Evolutionary conservation across 1,140 invertebrate species (phyloP).

Genomic region (Oryctes rhinoceros): DNA sequence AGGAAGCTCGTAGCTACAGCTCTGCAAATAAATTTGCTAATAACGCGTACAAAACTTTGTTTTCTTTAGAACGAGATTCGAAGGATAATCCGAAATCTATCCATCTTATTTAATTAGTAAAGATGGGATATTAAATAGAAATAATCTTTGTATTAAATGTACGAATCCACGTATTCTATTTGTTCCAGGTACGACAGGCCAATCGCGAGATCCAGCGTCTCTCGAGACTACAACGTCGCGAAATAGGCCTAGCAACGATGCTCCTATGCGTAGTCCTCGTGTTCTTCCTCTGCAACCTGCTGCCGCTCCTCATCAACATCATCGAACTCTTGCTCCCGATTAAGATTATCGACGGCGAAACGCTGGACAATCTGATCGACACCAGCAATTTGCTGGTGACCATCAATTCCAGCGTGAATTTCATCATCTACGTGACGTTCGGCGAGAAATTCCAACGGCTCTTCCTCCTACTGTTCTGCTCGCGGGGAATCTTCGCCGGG

Average conservation of each 20-base stretch:
- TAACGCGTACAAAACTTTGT: too few relatives aligned
- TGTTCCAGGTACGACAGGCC: slow-evolving; percentile 78
- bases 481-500: slow-evolving; percentile 64
- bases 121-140: too few relatives aligned
- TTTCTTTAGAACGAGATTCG: too few relatives aligned
- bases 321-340: slow-evolving; percentile 75
- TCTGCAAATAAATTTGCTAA: too few relatives aligned
- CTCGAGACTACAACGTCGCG: slow-evolving; percentile 81
- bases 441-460: slow-evolving; percentile 95
- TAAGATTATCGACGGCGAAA: slow-evolving; percentile 62
- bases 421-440: slow-evolving; percentile 96
- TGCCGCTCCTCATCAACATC: slow-evolving; percentile 89
- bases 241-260: slow-evolving; percentile 93
- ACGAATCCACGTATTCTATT: background rate
- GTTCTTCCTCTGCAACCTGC: slow-evolving; percentile 93
- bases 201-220: slow-evolving; percentile 83
- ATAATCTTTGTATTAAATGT: too few relatives aligned
- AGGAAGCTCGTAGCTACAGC: too few relatives aligned
- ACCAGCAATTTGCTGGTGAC: slow-evolving; percentile 92
- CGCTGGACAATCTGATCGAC: slow-evolving; percentile 81
- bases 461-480: slow-evolving; percentile 88
- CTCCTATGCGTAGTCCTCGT: slow-evolving; percentile 92
- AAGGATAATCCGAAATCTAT: too few relatives aligned
- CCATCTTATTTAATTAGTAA: too few relatives aligned
- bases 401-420: slow-evolving; percentile 96